Base-by-base conservation (phyloP, 2,113 vertebrate species). In the Kryptolebias marmoratus region DNA sequence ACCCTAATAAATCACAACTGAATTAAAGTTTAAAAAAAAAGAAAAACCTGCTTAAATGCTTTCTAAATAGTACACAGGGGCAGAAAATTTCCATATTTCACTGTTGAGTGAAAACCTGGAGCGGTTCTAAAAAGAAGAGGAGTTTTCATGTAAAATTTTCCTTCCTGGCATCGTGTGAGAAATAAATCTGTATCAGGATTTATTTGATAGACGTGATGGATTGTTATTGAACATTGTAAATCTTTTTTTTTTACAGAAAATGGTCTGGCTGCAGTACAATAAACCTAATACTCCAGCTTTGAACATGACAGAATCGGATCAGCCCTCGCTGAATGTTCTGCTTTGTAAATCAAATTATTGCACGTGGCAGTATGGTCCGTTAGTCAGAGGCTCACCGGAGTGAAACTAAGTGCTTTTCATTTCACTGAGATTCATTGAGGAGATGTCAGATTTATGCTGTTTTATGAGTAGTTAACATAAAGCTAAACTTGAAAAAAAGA, bases 301-400 rank as follows among this genome's bases (percentile, higher is more conserved):
- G 75, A 83, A 79, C 62, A 44, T 79, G 76, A 81, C 71, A 75
- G 72, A 77, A 68, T 79, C 64, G 73, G 66, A 85, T 83, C 82
- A 85, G 81, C 65, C 71, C 81, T 90, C 80, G 63, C 79, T 73
- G 36, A 75, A 78, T 69, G 64, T 82, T 86, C 83, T 75, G 78
- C 30, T 71, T 64, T 76, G 73, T 88, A 88, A 90, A 92, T 91
- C 84, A 78, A 54, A 62, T 54, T 42, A 77, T 70, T 81, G 75
- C 73, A 82, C 73, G 77, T 71, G 62, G 75, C 70, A 64, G 58
- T 78, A 64, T 57, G 73, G 70, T 57, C 57, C 58, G 58, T 77
- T 65, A 36, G 61, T 63, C 64, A 48, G 57, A 75, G 44, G 12
- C 59, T 76, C 61, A 55, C 69, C 64, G 54, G 53, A 70, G 61